phyloP scores from a whole-genome alignment of 2,797 vertebrate species.

The Diplodus sargus region DNA sequence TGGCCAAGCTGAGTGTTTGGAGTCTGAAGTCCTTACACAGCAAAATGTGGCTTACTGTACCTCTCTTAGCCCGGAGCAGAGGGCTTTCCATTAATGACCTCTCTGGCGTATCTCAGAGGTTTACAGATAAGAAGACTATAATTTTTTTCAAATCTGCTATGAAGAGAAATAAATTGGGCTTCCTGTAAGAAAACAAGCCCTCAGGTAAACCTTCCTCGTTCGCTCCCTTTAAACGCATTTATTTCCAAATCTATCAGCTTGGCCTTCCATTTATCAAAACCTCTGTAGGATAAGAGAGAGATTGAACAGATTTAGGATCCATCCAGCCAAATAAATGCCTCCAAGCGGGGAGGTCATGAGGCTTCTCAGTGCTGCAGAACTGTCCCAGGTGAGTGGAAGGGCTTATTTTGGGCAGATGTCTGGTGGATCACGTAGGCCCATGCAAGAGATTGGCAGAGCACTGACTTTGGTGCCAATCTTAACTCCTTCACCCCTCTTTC shows the following conservation, averaged over 20 bases:
- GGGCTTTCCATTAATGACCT: slow-evolving; percentile 41
- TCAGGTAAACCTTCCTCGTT: neutral
- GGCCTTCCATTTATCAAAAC: slow-evolving; percentile 24
- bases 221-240: slow-evolving; percentile 16
- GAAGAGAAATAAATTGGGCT: slow-evolving; percentile 33
- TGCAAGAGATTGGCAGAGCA: slow-evolving; percentile 28
- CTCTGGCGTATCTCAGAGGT: slow-evolving; percentile 29
- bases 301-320: slow-evolving; percentile 41
- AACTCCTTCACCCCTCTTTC: slow-evolving; percentile 28
- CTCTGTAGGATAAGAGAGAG: slow-evolving; percentile 12
- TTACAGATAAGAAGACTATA: slow-evolving; percentile 28
- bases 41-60: slow-evolving; percentile 42
- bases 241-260: slow-evolving; percentile 42
- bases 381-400: slow-evolving; percentile 9
- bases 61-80: slow-evolving; percentile 36
- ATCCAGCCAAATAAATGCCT: slow-evolving; percentile 29
- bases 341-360: slow-evolving; percentile 7
- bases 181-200: slow-evolving; percentile 31
- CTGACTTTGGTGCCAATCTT: slow-evolving; percentile 39
- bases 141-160: slow-evolving; percentile 20
- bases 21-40: slow-evolving; percentile 50
- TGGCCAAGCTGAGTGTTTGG: slow-evolving; percentile 29
- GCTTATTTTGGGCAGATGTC: slow-evolving; percentile 26
- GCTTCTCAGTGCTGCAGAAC: slow-evolving; percentile 18
- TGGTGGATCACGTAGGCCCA: neutral